A percentile compares a stretch with the other conserved stretches of the same genome.
These are phyloP conservation scores for Ondatra zibethicus DNA, from an alignment of 2,113 vertebrate genomes.

Conservation along the genomic window DNA sequence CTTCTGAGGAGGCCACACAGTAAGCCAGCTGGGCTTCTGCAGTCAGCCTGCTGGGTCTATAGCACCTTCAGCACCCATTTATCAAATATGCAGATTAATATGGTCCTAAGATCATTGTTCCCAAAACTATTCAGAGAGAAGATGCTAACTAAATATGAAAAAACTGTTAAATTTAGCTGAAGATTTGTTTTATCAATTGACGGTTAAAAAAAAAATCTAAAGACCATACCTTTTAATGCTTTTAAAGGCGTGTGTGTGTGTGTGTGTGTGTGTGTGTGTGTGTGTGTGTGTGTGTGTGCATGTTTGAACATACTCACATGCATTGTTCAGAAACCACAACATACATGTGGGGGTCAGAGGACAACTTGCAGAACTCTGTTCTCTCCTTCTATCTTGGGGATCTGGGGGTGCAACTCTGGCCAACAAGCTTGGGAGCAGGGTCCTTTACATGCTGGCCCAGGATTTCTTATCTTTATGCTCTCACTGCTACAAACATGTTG, in stretches of 20 bases:
- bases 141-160: constrained; percentile 16
- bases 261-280: not conserved
- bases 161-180: constrained; percentile 44
- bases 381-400: not conserved
- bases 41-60: no score
- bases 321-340: not conserved
- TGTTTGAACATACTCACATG: not conserved
- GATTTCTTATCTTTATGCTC: not conserved
- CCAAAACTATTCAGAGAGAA: constrained; percentile 53
- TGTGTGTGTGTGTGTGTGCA: not conserved
- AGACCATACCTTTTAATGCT: not conserved
- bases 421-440: not conserved
- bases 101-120: not conserved
- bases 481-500: not conserved
- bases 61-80: not conserved
- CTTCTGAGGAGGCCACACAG: not conserved
- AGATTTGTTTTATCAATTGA: not conserved
- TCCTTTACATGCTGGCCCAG: not conserved
- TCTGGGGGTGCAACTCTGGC: not conserved
- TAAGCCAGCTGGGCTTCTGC: not conserved
- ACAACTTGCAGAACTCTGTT: not conserved
- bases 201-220: not conserved
- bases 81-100: constrained; percentile 34
- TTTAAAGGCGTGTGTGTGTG: not conserved
- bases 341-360: no score